phyloP scores from a whole-genome alignment of 2,888 invertebrate species.

The Parasteatoda lunata region DNA sequence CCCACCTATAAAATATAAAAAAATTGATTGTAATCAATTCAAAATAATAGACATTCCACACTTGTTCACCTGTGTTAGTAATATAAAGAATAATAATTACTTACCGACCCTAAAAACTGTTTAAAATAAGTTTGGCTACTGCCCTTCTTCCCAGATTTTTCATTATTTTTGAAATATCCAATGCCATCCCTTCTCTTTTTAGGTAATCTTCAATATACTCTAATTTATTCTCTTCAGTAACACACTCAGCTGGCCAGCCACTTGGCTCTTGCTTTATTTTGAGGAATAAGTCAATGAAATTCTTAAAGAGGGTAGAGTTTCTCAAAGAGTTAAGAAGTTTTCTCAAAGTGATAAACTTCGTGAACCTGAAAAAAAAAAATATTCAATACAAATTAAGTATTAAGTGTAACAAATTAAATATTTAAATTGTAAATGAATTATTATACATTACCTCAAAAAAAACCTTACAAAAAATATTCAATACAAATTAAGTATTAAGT shows the following conservation, averaged over 20 bases:
- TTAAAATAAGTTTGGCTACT: conserved; percentile 18
- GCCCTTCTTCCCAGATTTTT: background rate
- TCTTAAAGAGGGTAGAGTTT: conserved; percentile 19
- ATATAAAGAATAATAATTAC: background rate
- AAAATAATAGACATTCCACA: background rate
- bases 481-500: too few relatives aligned
- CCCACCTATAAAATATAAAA: background rate
- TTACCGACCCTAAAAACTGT: background rate
- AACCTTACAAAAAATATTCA: background rate
- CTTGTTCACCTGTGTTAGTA: background rate
- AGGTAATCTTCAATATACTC: conserved; percentile 8
- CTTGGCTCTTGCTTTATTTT: too few relatives aligned
- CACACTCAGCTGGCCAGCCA: background rate
- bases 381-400: too few relatives aligned
- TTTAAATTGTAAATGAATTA: background rate
- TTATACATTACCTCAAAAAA: background rate
- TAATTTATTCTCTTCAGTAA: background rate
- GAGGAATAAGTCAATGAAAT: too few relatives aligned
- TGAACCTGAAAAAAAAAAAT: conserved; percentile 13
- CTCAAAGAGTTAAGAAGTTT: conserved; percentile 8
- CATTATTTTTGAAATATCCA: conserved; percentile 2
- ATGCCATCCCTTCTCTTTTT: conserved; percentile 7
- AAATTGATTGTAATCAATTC: background rate
- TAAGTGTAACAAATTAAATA: background rate
- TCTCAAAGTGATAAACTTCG: too few relatives aligned